Conservation (phyloP, 2,888 invertebrate genomes). For the Pandemis heparana region DNA sequence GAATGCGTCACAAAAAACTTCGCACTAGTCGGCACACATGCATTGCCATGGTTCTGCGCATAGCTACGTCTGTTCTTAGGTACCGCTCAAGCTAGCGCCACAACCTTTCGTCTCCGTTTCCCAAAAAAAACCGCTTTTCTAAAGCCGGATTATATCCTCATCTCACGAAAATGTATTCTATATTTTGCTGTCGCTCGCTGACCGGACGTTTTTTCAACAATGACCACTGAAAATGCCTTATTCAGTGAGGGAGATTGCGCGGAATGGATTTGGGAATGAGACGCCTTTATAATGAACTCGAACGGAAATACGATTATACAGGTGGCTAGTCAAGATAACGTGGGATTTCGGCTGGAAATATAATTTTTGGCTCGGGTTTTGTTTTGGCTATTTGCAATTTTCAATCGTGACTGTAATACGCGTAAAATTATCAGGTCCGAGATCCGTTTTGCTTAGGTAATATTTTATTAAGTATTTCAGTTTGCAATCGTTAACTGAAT, state of each 20-base stretch:
- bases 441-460: neutral
- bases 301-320: constrained; percentile 58
- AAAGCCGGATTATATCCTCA: constrained; percentile 79
- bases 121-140: constrained; percentile 58
- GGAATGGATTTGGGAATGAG: constrained; percentile 55
- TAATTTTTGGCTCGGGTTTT: neutral
- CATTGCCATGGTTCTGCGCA: neutral
- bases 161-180: constrained; percentile 74
- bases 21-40: no score
- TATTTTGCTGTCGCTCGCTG: constrained; percentile 77
- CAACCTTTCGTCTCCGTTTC: constrained; percentile 45
- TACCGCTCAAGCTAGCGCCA: neutral
- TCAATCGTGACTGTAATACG: neutral
- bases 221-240: constrained; percentile 63
- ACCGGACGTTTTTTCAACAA: constrained; percentile 75
- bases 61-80: no score
- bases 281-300: constrained; percentile 61
- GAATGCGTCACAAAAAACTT: no score
- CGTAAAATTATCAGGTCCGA: neutral
- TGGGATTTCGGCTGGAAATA: constrained; percentile 39
- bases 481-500: no score
- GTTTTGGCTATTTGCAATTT: constrained; percentile 1
- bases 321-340: constrained; percentile 48
- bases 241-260: constrained; percentile 61
- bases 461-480: neutral